Conservation (phyloP, 2,797 vertebrate species). For the Pagetopsis macropterus region DNA sequence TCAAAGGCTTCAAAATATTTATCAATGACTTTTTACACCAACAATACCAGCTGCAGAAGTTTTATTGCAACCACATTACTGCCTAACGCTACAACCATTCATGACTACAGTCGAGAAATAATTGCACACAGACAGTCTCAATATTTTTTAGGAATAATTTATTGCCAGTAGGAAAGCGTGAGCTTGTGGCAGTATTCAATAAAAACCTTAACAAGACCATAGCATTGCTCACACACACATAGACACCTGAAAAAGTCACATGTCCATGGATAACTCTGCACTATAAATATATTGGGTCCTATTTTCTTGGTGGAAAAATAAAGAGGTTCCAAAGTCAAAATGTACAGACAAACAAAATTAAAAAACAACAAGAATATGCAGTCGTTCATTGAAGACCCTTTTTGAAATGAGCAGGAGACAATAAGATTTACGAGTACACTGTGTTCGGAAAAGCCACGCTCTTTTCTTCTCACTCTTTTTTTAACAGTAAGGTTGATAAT, state of each 20-base stretch:
- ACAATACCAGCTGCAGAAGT: not conserved
- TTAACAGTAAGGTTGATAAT: slow-evolving; percentile 84
- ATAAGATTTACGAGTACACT: slow-evolving; percentile 82
- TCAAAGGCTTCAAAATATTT: too few species aligned
- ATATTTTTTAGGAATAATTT: slow-evolving; percentile 99
- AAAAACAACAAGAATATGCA: slow-evolving; percentile 85
- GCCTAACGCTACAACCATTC: not conserved
- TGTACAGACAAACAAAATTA: slow-evolving; percentile 82
- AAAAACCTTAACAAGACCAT: slow-evolving; percentile 99
- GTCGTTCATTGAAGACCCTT: slow-evolving; percentile 89
- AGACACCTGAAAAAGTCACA: slow-evolving; percentile 82
- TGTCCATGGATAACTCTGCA: slow-evolving; percentile 84
- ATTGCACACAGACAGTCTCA: slow-evolving; percentile 53
- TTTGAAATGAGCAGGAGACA: slow-evolving; percentile 83
- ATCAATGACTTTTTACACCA: not conserved
- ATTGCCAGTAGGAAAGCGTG: slow-evolving; percentile 99
- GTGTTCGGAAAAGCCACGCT: slow-evolving; percentile 76
- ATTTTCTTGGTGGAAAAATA: slow-evolving; percentile 88
- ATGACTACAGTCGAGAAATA: slow-evolving; percentile 28
- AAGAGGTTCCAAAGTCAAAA: slow-evolving; percentile 85
- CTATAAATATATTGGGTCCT: slow-evolving; percentile 93
- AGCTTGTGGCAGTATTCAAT: slow-evolving; percentile 98
- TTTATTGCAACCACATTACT: not conserved
- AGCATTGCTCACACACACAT: slow-evolving; percentile 87
- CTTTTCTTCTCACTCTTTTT: slow-evolving; percentile 65